Evolutionary conservation across 2,113 vertebrate genomes (phyloP).

Genomic region (Puffinus mauretanicus): DNA sequence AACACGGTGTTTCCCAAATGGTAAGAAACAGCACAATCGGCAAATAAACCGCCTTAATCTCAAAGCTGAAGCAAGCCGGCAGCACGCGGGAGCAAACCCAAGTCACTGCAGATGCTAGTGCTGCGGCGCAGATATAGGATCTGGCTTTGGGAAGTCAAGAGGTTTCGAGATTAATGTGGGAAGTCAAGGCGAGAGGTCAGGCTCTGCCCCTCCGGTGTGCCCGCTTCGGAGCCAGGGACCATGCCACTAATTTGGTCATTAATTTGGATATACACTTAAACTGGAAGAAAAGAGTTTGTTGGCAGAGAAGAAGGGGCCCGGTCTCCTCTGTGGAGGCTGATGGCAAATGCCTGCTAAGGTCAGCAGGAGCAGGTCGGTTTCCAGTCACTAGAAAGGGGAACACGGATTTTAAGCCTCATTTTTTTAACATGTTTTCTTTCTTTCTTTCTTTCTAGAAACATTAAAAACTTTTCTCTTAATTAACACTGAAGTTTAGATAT

Average conservation of each 20-base stretch:
- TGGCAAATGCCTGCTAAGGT: neutral
- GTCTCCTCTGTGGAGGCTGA: neutral
- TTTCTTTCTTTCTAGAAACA: neutral
- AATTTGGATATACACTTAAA: neutral
- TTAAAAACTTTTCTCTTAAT: neutral
- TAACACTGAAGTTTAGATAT: neutral
- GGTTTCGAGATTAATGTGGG: neutral
- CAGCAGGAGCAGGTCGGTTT: neutral
- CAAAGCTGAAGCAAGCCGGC: neutral
- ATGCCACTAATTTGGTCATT: neutral
- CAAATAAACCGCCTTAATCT: neutral
- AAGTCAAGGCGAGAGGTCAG: conserved; percentile 16
- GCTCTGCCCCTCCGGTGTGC: neutral
- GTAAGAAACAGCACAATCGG: neutral
- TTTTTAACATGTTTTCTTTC: neutral
- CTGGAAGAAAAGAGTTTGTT: neutral
- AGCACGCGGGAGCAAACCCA: accelerated
- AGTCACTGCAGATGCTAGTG: neutral
- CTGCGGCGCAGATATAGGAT: neutral
- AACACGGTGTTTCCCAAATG: neutral
- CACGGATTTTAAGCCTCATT: neutral
- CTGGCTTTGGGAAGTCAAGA: neutral
- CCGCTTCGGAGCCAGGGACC: neutral
- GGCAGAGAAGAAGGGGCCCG: neutral
- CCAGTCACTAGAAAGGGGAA: neutral